Base-by-base conservation (phyloP, 53 echinoderm and acorn worm genomes). In the Stichopus horrens region DNA sequence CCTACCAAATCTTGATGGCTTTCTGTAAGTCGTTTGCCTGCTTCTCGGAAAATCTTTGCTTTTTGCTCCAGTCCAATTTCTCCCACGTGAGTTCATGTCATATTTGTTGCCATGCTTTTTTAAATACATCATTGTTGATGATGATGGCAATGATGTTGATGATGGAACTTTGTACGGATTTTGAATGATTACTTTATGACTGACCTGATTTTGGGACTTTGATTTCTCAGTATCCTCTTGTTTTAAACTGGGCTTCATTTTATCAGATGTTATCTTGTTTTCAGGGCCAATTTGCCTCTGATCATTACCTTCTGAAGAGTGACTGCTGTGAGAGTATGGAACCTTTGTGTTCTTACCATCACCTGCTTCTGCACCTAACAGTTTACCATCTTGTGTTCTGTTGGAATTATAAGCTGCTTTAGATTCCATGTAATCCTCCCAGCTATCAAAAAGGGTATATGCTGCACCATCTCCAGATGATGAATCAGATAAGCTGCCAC, bases 401-500 rank as follows among this genome's bases (percentile, higher is more conserved):
- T 91, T 87, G 11, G 86, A 86, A 57, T 76, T 16, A 54, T 85
- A 8, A 77, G 77, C 86, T 53, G 89, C 89, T 65, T 73, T 89
- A 54, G 77, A 86, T 22, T 92, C 92, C 92, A 92, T 89, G 53
- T 92, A 92, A 51, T 89, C 89, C 86, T 92, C 92, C 92, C 92
- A 92, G 66, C 86, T 89, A 76, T 92, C 86, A 54, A 76, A 92
- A 56, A 92, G 86, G 19, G 79, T 6, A 58, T 92, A 92, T 63
- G 77, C 92, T 14, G 23, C 77, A 5, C 56, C 86, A 86, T 63
- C 57, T 7, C 86, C 89, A 55, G 87, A 87, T 54, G 63, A 63
- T 9, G 92, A 86, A 19, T 77, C 86, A 5, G 91, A 87, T 5
- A 10, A 73, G 57, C 55, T n/a, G 4, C 22, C 52, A 4, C n/a